phyloP scores from a whole-genome alignment of 1,140 invertebrate species.

The Penaeus chinensis region DNA sequence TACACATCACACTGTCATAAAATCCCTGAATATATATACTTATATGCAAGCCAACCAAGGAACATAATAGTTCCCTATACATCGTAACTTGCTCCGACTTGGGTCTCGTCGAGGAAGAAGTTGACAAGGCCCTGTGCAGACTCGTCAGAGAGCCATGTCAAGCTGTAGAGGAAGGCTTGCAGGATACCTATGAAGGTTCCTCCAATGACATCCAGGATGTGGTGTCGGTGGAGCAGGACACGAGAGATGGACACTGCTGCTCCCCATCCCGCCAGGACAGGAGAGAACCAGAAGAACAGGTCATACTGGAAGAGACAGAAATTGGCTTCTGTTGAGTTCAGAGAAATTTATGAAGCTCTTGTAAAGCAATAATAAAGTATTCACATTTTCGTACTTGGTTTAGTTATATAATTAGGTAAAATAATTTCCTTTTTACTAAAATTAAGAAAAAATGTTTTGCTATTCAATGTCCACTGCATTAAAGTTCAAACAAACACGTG shows the following conservation, averaged over 20 bases:
- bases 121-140: constrained; percentile 61
- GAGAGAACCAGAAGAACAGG: constrained; percentile 58
- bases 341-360: background rate
- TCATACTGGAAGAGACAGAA: constrained; percentile 52
- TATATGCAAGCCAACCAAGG: background rate
- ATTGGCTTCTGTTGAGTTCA: background rate
- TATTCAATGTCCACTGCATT: too few species aligned
- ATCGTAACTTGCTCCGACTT: constrained; percentile 56
- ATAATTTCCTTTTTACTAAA: too few species aligned
- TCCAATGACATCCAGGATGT: constrained; percentile 84
- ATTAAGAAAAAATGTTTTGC: too few species aligned
- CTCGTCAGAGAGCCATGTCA: constrained; percentile 76
- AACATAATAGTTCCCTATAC: constrained; percentile 19
- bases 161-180: constrained; percentile 76
- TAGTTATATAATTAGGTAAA: too few species aligned
- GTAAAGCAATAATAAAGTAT: background rate
- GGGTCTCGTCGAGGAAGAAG: constrained; percentile 62
- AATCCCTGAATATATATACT: background rate
- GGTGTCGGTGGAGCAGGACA: constrained; percentile 84
- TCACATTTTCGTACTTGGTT: too few species aligned
- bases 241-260: constrained; percentile 81
- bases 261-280: constrained; percentile 80
- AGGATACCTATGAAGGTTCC: constrained; percentile 82
- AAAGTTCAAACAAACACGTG: too few species aligned
- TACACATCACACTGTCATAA: too few species aligned